phyloP scores from a whole-genome alignment of 2,888 invertebrate genomes.

The Xanthostigma xanthostigma region DNA sequence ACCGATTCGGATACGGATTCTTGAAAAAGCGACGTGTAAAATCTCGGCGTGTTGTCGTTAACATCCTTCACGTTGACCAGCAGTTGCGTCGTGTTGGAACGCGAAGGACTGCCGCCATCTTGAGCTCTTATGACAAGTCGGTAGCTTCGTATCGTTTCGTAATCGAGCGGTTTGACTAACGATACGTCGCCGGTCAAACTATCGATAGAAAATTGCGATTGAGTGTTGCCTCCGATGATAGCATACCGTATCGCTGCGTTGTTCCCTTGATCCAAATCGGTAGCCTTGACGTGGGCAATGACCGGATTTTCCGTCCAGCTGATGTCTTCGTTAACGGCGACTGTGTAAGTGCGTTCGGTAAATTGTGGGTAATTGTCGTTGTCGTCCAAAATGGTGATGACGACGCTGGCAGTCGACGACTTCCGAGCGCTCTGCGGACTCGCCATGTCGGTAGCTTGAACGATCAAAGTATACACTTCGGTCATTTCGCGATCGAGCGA shows the following conservation, averaged over 20 bases:
- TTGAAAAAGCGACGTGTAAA: slow-evolving; percentile 83
- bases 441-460: slow-evolving; percentile 77
- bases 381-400: slow-evolving; percentile 72
- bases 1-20: slow-evolving; percentile 89
- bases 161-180: slow-evolving; percentile 76
- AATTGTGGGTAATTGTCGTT: slow-evolving; percentile 92
- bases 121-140: slow-evolving; percentile 85
- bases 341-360: slow-evolving; percentile 75
- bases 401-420: slow-evolving; percentile 66
- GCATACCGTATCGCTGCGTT: slow-evolving; percentile 90
- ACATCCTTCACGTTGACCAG: slow-evolving; percentile 83
- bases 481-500: slow-evolving; percentile 77
- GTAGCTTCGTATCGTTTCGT: slow-evolving; percentile 73
- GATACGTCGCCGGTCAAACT: slow-evolving; percentile 82
- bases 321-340: slow-evolving; percentile 77
- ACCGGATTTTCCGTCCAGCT: slow-evolving; percentile 72
- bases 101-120: slow-evolving; percentile 86
- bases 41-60: slow-evolving; percentile 87
- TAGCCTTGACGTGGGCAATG: slow-evolving; percentile 66
- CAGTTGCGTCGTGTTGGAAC: slow-evolving; percentile 90
- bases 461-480: slow-evolving; percentile 67
- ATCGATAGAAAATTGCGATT: slow-evolving; percentile 88
- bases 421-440: slow-evolving; percentile 61
- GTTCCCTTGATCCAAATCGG: slow-evolving; percentile 81
- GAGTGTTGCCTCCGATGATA: slow-evolving; percentile 89